A percentile compares a stretch with the other conserved stretches of the same genome.
phyloP scores from a whole-genome alignment of 2,797 vertebrate species.

The Momotus momota region DNA sequence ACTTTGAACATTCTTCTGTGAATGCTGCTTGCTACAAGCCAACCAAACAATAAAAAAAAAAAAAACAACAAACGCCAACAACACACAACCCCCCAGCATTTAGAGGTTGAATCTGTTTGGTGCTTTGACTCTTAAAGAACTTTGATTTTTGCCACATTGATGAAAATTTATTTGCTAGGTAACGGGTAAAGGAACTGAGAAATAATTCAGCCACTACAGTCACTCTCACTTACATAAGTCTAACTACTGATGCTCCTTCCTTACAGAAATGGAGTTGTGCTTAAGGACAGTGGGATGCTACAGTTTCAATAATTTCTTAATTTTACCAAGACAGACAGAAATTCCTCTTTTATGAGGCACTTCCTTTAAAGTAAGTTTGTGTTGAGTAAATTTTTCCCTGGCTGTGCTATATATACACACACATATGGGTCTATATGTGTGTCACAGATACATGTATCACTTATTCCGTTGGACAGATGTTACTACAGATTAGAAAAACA shows the following conservation, averaged over 20 bases:
- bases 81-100: not conserved
- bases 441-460: not conserved
- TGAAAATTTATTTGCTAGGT: not conserved
- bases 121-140: not conserved
- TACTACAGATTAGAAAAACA: not conserved
- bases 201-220: not conserved
- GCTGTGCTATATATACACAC: not conserved
- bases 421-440: not conserved
- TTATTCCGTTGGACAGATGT: not conserved
- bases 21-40: not conserved
- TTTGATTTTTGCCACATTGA: not conserved
- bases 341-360: not conserved
- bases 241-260: not conserved
- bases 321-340: not conserved
- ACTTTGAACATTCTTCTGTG: not conserved
- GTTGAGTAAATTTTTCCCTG: not conserved
- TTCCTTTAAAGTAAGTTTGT: constrained; percentile 2
- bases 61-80: not conserved
- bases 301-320: not conserved
- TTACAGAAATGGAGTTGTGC: not conserved
- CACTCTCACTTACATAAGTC: not conserved
- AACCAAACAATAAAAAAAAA: not conserved
- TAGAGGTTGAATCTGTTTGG: not conserved
- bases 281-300: not conserved
- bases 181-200: not conserved